Conservation (phyloP, 2,797 vertebrate genomes). For the Artibeus lituratus region DNA sequence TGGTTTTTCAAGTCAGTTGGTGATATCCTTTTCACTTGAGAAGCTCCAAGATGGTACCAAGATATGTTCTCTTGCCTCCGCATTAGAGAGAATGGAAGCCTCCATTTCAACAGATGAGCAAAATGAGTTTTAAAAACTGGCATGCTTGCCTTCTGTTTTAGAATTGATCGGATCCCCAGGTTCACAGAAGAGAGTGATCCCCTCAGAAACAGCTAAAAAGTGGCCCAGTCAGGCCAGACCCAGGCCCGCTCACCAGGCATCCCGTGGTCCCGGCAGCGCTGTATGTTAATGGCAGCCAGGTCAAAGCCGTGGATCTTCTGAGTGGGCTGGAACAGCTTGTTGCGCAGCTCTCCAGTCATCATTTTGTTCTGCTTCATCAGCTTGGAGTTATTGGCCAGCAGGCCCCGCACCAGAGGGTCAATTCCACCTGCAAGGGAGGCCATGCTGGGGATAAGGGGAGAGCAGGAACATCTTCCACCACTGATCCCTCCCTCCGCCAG, state of each 20-base stretch:
- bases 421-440: constrained; percentile 86
- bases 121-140: background rate
- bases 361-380: constrained; percentile 82
- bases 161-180: background rate
- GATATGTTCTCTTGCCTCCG: background rate
- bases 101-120: background rate
- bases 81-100: background rate
- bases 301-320: constrained; percentile 83
- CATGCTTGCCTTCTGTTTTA: background rate
- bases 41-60: background rate
- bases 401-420: constrained; percentile 89
- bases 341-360: constrained; percentile 87
- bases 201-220: background rate
- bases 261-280: constrained; percentile 89
- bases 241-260: constrained; percentile 84
- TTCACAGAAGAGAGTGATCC: background rate
- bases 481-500: background rate
- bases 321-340: constrained; percentile 87
- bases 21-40: background rate
- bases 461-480: background rate
- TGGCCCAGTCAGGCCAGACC: background rate
- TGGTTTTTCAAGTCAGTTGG: background rate
- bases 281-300: constrained; percentile 90
- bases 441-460: background rate
- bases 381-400: constrained; percentile 84